phyloP scores from a whole-genome alignment of 2,888 invertebrate species.

The Shargacucullia verbasci region DNA sequence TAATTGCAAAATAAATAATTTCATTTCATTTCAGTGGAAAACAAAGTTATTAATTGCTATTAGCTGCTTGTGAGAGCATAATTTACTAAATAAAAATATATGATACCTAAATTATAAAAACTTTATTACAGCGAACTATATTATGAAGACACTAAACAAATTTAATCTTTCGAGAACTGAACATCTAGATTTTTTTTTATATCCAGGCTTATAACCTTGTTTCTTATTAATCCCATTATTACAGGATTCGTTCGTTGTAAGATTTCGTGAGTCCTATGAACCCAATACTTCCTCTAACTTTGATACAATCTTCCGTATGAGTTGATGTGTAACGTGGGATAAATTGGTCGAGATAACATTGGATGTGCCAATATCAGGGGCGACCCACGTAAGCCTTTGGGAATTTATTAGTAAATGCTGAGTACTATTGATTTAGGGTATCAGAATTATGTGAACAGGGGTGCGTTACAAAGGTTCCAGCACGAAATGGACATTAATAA shows the following conservation, averaged over 20 bases:
- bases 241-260: constrained; percentile 14
- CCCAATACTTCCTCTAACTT: constrained; percentile 14
- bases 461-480: not conserved
- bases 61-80: too few species aligned
- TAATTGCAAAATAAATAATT: too few species aligned
- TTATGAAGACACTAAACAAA: too few species aligned
- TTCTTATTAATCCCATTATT: constrained; percentile 16
- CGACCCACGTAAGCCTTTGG: constrained; percentile 61
- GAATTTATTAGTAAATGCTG: constrained; percentile 64
- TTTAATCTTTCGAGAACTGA: too few species aligned
- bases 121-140: too few species aligned
- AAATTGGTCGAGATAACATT: constrained; percentile 42
- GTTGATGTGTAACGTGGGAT: constrained; percentile 19
- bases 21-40: too few species aligned
- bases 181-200: too few species aligned
- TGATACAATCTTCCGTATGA: constrained; percentile 12
- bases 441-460: constrained; percentile 23
- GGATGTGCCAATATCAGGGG: constrained; percentile 53
- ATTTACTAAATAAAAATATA: too few species aligned
- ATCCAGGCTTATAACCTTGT: not conserved
- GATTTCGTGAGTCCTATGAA: constrained; percentile 17
- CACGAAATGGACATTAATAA: constrained; percentile 21
- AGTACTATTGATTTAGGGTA: constrained; percentile 56
- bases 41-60: too few species aligned
- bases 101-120: too few species aligned